These are phyloP conservation scores for Lithophane ornitopus DNA, from an alignment of 2,888 invertebrate species.

Conservation along the genomic window DNA sequence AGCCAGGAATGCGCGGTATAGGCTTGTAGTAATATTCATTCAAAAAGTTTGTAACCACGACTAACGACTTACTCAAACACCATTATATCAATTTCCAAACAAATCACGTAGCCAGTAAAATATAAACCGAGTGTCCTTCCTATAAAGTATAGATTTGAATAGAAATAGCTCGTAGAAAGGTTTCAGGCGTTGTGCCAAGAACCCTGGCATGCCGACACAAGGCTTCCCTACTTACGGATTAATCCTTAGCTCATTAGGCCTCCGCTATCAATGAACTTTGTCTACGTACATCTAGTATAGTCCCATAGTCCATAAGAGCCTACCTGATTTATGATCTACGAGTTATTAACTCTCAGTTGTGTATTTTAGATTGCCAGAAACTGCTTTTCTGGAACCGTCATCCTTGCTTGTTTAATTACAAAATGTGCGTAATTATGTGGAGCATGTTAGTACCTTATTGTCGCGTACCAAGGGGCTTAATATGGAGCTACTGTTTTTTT, in stretches of 20 bases:
- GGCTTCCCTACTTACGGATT: slow-evolving; percentile 63
- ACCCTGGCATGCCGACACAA: slow-evolving; percentile 44
- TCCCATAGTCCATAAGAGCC: background rate
- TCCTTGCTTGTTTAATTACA: background rate
- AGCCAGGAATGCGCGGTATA: background rate
- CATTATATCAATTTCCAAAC: slow-evolving; percentile 20
- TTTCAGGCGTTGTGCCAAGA: slow-evolving; percentile 59
- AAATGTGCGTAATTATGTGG: too few species aligned
- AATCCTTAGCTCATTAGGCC: slow-evolving; percentile 64
- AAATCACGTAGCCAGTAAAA: slow-evolving; percentile 29
- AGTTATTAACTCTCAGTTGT: background rate
- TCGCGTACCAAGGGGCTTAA: background rate
- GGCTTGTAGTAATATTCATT: slow-evolving; percentile 10
- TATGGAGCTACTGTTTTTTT: too few species aligned
- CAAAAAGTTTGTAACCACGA: slow-evolving; percentile 2
- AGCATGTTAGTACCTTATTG: background rate
- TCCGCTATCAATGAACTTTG: slow-evolving; percentile 56
- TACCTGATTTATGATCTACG: background rate
- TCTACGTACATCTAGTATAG: slow-evolving; percentile 8
- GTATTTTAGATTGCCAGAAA: background rate
- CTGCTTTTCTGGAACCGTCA: background rate
- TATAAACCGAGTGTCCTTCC: slow-evolving; percentile 9
- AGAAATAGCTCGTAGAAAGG: slow-evolving; percentile 44
- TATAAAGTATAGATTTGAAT: slow-evolving; percentile 43
- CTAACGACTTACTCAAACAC: background rate